A percentile compares a stretch with the other conserved stretches of the same genome.
phyloP scores from a whole-genome alignment of 1,140 invertebrate species.

The Leptinotarsa texana region DNA sequence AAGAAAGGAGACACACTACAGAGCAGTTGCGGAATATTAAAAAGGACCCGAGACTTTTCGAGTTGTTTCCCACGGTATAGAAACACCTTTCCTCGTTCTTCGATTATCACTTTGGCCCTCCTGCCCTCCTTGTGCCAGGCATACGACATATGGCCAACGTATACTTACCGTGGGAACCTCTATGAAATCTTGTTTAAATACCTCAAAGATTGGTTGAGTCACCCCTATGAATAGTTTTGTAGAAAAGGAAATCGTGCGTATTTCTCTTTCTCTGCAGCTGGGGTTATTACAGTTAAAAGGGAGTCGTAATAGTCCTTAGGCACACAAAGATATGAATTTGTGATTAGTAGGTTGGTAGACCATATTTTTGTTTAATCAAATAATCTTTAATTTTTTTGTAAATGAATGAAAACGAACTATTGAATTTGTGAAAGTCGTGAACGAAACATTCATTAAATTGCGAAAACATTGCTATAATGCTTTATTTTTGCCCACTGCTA shows the following conservation, averaged over 20 bases:
- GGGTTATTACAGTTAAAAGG: slow-evolving; percentile 20
- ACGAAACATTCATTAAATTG: no score
- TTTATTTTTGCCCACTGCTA: no score
- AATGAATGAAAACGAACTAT: no score
- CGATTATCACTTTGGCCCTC: slow-evolving; percentile 39
- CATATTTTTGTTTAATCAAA: no score
- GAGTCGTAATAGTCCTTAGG: slow-evolving; percentile 14
- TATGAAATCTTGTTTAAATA: slow-evolving; percentile 33
- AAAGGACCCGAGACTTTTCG: slow-evolving; percentile 24
- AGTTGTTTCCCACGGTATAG: slow-evolving; percentile 33
- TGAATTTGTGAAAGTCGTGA: no score
- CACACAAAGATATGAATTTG: no score
- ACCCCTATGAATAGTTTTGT: slow-evolving; percentile 32
- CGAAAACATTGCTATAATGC: no score
- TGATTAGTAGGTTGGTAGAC: no score
- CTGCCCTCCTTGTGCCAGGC: slow-evolving; percentile 32
- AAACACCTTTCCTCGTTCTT: slow-evolving; percentile 41
- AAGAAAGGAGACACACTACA: slow-evolving; percentile 4
- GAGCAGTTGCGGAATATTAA: slow-evolving; percentile 30
- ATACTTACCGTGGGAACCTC: slow-evolving; percentile 37
- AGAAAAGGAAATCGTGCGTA: slow-evolving; percentile 34
- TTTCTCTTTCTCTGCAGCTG: slow-evolving; percentile 35
- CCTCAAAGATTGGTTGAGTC: slow-evolving; percentile 33
- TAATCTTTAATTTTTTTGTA: no score
- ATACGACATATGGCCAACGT: slow-evolving; percentile 42